Evolutionary conservation across 2,888 invertebrate species (phyloP), one percentile per base, ranked within the genome.

Genomic region (Pammene aurita): DNA sequence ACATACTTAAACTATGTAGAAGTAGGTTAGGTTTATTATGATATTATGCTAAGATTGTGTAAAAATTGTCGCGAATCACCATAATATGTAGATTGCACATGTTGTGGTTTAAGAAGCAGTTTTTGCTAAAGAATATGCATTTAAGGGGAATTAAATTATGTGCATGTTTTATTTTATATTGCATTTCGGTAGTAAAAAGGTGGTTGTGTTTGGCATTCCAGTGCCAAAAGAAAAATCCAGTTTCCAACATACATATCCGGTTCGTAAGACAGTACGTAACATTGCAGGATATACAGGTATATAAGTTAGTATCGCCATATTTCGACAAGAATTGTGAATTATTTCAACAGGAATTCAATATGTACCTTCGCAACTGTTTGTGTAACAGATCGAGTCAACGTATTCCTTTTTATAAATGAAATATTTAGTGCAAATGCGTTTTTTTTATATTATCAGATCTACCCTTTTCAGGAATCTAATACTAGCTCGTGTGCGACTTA

Each of bases 41-140:
- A 66, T 66, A 72, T 70, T 69, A 72, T 72, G 68, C 66, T 69
- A 63, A 66, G 46, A 42, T 58, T 64, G 60, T 64, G 61, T 67
- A 73, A 71, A 73, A 72, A 71, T 72, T 66, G 66, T 71, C 74
- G 73, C 66, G 66, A 78, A 87, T 87, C 82, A 84, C 76, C 87
- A 88, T 88, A 85, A 73, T 85, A 88, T 88, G 86, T 75, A 85
- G 83, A 87, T 86, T 82, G 77, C 71, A 77, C 73, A 74, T 72
- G 72, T 73, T 35, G 54, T 52, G 58, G 58, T 38, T 58, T 64
- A 63, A 67, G 57, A 46, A 55, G 41, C 34, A 26, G 63, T 68
- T 68, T 68, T 68, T 68, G 38, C 16, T 18, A 54, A 26, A 44
- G 52, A 64, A 68, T 68, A 68, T 68, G 57, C 68, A 68, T 68